Evolutionary conservation across 2,888 invertebrate genomes (phyloP).

Genomic region (Choreutis nemorana): DNA sequence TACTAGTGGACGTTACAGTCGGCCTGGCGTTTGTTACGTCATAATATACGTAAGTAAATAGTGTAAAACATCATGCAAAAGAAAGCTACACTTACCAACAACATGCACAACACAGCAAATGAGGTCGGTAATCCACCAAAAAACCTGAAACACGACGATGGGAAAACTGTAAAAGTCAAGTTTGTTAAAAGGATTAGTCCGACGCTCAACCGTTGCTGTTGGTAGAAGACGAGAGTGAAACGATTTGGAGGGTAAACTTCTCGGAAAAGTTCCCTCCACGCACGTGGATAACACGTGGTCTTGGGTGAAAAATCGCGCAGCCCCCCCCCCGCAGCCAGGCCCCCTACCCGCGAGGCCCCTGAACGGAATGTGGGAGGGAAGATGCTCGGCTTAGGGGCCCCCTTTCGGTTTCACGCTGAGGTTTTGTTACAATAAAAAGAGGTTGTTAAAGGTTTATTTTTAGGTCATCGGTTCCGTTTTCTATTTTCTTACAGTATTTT

Average conservation of each 20-base stretch:
- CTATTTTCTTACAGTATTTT: too few relatives aligned
- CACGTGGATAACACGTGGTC: conserved; percentile 55
- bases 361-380: conserved; percentile 9
- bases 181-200: conserved; percentile 4
- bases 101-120: conserved; percentile 4
- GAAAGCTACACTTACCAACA: not conserved
- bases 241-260: too few relatives aligned
- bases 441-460: too few relatives aligned
- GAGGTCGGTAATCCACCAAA: not conserved
- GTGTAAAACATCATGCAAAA: conserved; percentile 8
- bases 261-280: conserved; percentile 39
- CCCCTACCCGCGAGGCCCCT: conserved; percentile 13
- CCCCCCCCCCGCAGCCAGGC: conserved; percentile 31
- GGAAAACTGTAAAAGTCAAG: conserved; percentile 3
- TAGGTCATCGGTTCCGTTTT: too few relatives aligned
- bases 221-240: too few relatives aligned
- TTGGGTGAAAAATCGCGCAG: conserved; percentile 58
- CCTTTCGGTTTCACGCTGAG: conserved; percentile 25
- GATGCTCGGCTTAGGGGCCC: too few relatives aligned
- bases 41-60: conserved; percentile 43
- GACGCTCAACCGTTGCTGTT: too few relatives aligned
- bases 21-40: too few relatives aligned
- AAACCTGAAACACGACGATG: not conserved
- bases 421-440: too few relatives aligned
- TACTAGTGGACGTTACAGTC: too few relatives aligned